phyloP scores from a whole-genome alignment of 2,797 vertebrate species.

The Chloroceryle amazona region DNA sequence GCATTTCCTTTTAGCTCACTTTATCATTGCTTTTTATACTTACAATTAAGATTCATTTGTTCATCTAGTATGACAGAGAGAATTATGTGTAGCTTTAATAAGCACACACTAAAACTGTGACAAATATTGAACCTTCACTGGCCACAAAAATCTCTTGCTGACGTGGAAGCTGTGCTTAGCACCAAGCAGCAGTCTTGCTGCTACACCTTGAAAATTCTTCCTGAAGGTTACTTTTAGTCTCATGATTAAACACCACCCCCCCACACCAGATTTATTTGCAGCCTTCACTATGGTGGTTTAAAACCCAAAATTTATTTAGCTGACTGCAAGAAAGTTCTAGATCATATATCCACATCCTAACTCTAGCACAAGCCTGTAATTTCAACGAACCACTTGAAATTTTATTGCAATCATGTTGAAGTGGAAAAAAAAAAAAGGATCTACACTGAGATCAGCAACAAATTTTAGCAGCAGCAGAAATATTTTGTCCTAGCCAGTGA shows the following conservation, averaged over 20 bases:
- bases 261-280: not conserved
- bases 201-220: not conserved
- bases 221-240: not conserved
- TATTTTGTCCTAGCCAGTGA: not conserved
- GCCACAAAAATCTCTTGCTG: not conserved
- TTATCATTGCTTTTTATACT: not conserved
- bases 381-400: not conserved
- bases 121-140: not conserved
- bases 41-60: not conserved
- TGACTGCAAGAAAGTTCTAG: fast-evolving
- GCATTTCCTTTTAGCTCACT: not conserved
- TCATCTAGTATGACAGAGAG: not conserved
- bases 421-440: not conserved
- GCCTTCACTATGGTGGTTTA: not conserved
- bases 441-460: not conserved
- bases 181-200: not conserved
- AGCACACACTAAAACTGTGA: not conserved
- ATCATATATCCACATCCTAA: not conserved
- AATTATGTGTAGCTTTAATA: not conserved
- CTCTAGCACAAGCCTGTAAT: not conserved
- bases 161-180: not conserved
- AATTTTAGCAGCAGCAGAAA: not conserved
- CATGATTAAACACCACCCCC: fast-evolving
- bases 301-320: not conserved
- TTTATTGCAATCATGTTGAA: not conserved